Conservation (phyloP, 2,888 invertebrate genomes). For the Polydrusus tereticollis region DNA sequence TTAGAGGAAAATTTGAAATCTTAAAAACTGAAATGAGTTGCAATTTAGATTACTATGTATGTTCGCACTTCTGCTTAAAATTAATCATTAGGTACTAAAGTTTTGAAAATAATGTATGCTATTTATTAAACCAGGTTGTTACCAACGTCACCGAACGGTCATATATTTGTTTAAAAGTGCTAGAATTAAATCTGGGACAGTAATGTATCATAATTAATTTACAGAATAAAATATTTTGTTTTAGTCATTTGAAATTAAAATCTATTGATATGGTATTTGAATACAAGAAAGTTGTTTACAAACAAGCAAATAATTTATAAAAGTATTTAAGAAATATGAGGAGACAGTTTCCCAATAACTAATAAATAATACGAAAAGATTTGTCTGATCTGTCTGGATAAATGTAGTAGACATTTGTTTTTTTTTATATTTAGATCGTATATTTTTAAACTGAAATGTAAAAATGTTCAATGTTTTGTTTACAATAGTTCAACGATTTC, state of each 20-base stretch:
- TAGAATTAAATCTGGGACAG: background rate
- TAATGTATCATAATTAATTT: background rate
- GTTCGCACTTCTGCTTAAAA: too few relatives aligned
- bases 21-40: too few relatives aligned
- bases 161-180: background rate
- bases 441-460: background rate
- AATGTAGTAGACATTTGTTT: background rate
- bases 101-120: too few relatives aligned
- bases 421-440: background rate
- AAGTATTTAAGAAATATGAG: background rate
- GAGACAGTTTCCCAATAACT: background rate
- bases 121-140: background rate
- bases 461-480: background rate
- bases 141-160: background rate
- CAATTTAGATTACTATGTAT: too few relatives aligned
- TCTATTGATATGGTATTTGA: background rate
- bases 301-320: background rate
- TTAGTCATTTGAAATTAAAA: background rate
- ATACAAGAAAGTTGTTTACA: background rate
- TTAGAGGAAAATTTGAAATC: too few relatives aligned
- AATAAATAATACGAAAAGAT: background rate
- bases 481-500: background rate
- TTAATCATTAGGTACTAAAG: background rate
- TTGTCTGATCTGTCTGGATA: background rate
- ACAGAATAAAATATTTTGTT: background rate